These are phyloP conservation scores for Philereme vetulata DNA, from an alignment of 2,888 invertebrate species.

Conservation along the genomic window DNA sequence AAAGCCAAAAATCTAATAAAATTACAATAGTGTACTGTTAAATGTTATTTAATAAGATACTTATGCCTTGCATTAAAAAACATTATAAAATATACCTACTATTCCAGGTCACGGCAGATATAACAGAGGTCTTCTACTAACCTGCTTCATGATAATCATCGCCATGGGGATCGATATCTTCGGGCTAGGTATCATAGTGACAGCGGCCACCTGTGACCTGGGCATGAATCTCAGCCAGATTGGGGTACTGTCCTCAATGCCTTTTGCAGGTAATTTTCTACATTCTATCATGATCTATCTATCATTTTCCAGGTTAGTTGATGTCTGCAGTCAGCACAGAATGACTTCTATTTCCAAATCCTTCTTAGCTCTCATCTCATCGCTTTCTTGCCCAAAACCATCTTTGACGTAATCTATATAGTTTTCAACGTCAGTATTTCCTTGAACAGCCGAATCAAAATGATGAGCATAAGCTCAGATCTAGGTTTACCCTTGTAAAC, in stretches of 20 bases:
- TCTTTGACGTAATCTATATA: too few relatives aligned
- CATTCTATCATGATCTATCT: neutral
- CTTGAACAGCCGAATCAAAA: too few relatives aligned
- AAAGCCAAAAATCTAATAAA: too few relatives aligned
- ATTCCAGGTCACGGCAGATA: slow-evolving; percentile 75
- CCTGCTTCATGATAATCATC: slow-evolving; percentile 75
- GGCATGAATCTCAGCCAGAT: slow-evolving; percentile 74
- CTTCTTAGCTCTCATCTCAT: too few relatives aligned
- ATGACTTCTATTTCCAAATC: too few relatives aligned
- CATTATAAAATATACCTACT: neutral
- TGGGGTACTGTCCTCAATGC: slow-evolving; percentile 79
- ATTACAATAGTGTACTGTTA: too few relatives aligned
- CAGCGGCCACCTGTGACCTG: slow-evolving; percentile 82
- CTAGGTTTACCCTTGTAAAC: too few relatives aligned
- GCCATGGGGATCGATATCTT: slow-evolving; percentile 82
- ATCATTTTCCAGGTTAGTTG: neutral
- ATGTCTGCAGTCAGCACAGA: too few relatives aligned
- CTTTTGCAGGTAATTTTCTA: slow-evolving; percentile 72
- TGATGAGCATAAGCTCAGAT: too few relatives aligned
- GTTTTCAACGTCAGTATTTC: too few relatives aligned
- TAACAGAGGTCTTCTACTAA: slow-evolving; percentile 74
- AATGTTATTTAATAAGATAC: too few relatives aligned
- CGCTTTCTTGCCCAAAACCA: too few relatives aligned
- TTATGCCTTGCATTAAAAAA: neutral
- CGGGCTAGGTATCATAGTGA: slow-evolving; percentile 81